Conservation (phyloP, 2,888 invertebrate species). For the Cosmorhoe ocellata region DNA sequence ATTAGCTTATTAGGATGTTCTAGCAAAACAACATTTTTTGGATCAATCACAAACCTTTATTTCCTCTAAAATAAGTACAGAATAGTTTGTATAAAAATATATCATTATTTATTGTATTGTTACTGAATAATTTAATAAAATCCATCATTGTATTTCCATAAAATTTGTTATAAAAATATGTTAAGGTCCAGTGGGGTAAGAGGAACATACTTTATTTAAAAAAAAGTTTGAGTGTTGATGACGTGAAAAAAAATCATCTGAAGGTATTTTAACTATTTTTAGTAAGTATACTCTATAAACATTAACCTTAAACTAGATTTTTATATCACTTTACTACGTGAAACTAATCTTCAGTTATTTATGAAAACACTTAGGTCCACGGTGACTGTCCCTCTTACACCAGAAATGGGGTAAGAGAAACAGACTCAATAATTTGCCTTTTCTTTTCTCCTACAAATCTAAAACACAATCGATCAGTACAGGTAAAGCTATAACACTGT, state of each 20-base stretch:
- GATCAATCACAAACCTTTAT: no score
- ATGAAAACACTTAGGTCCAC: background rate
- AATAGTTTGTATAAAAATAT: no score
- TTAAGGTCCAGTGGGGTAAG: background rate
- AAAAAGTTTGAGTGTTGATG: background rate
- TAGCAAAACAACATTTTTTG: no score
- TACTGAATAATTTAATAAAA: no score
- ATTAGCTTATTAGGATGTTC: no score
- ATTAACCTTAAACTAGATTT: background rate
- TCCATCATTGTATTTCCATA: no score
- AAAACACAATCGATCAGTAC: background rate
- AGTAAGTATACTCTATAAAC: background rate
- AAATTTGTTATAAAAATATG: no score
- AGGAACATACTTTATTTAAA: background rate
- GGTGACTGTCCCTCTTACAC: background rate
- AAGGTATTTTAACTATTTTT: background rate
- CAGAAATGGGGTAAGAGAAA: background rate
- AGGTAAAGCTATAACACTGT: background rate
- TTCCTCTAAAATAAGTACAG: no score
- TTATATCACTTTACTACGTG: background rate
- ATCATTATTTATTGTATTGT: no score
- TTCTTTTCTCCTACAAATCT: background rate
- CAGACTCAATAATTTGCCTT: background rate
- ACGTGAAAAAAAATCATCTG: background rate
- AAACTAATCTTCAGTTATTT: background rate